Conservation (phyloP, 2,797 vertebrate species). For the Typhlichthys subterraneus region DNA sequence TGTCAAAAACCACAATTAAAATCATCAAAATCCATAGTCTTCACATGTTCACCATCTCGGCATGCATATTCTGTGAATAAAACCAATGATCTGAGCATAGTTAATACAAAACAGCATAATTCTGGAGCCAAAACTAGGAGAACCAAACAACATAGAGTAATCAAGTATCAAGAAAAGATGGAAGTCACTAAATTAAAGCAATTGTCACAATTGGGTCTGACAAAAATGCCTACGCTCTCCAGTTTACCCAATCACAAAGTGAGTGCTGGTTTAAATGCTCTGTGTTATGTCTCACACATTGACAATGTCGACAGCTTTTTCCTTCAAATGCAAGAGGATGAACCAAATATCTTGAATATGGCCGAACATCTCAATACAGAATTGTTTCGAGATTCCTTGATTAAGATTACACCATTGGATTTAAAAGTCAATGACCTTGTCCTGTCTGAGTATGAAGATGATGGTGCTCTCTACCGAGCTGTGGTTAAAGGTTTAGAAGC, state of each 20-base stretch:
- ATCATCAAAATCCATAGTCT: not conserved
- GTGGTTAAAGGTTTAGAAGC: slow-evolving; percentile 68
- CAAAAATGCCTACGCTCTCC: slow-evolving; percentile 39
- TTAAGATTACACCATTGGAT: slow-evolving; percentile 26
- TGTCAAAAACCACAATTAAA: not conserved
- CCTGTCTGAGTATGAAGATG: slow-evolving; percentile 73
- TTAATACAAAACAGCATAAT: too few relatives aligned
- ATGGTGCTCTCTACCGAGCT: slow-evolving; percentile 81
- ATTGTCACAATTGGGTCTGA: not conserved
- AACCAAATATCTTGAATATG: slow-evolving; percentile 78
- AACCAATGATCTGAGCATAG: slow-evolving; percentile 18
- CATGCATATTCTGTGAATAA: slow-evolving; percentile 10
- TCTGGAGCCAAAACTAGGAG: slow-evolving; percentile 8
- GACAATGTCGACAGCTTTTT: slow-evolving; percentile 77
- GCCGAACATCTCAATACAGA: slow-evolving; percentile 72
- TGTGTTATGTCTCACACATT: slow-evolving; percentile 76
- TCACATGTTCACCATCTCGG: not conserved
- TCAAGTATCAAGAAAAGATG: not conserved
- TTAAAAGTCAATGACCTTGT: slow-evolving; percentile 73
- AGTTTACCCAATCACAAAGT: slow-evolving; percentile 69
- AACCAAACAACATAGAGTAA: slow-evolving; percentile 4
- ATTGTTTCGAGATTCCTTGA: slow-evolving; percentile 35
- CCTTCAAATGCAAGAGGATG: slow-evolving; percentile 82
- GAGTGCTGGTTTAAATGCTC: slow-evolving; percentile 58
- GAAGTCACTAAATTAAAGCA: not conserved